A percentile compares a stretch with the other conserved stretches of the same genome.
These are phyloP conservation scores for Melanaphis sacchari DNA, from an alignment of 1,140 invertebrate species.

Conservation along the genomic window DNA sequence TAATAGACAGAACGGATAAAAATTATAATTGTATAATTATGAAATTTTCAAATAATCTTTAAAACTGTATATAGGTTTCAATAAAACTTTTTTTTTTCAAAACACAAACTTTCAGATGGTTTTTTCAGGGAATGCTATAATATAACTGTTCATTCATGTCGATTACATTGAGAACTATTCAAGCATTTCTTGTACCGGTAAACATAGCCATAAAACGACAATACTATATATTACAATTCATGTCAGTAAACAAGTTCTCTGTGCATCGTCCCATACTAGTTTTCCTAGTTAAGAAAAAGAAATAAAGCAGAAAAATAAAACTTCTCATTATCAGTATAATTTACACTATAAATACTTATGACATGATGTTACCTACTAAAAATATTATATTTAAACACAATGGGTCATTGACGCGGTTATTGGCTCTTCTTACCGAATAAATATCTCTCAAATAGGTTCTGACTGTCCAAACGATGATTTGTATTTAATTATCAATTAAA, in stretches of 20 bases:
- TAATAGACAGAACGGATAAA: background rate
- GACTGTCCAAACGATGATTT: background rate
- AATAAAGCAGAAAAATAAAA: slow-evolving; percentile 18
- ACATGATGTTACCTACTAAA: background rate
- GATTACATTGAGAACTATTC: background rate
- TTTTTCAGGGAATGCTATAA: background rate
- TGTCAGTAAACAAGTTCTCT: background rate
- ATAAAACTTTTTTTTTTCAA: background rate
- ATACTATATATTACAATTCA: slow-evolving; percentile 9
- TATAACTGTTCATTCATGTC: slow-evolving; percentile 36
- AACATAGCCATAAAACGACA: slow-evolving; percentile 37
- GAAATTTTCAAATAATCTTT: background rate
- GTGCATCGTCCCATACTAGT: background rate
- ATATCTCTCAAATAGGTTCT: background rate
- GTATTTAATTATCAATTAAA: background rate
- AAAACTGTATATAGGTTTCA: background rate
- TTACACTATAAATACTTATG: slow-evolving; percentile 21
- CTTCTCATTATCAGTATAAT: slow-evolving; percentile 20
- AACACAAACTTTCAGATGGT: background rate
- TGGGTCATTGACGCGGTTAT: background rate
- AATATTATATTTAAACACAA: slow-evolving; percentile 36
- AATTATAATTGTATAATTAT: background rate
- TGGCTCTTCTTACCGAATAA: background rate
- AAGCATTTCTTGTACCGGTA: slow-evolving; percentile 25
- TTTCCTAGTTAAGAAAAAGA: slow-evolving; percentile 28